Evolutionary conservation across 1,140 invertebrate genomes (phyloP).

Genomic region (Drosophila grimshawi): DNA sequence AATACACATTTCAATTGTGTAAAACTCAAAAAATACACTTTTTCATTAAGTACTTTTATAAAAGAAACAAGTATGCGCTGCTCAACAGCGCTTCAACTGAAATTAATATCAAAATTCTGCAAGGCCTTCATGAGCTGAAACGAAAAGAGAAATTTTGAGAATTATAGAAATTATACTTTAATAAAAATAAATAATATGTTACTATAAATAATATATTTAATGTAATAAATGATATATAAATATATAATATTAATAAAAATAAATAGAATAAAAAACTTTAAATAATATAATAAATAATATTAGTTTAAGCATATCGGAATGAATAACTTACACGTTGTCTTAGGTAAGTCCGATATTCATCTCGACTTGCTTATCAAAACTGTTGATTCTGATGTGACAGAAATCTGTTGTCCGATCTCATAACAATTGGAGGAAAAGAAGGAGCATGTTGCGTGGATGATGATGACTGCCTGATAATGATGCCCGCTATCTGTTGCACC

Average conservation of each 20-base stretch:
- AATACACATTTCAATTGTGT: slow-evolving; percentile 37
- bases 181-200: too few species aligned
- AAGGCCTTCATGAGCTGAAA: background rate
- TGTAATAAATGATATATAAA: too few species aligned
- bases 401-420: background rate
- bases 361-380: background rate
- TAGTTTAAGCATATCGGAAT: background rate
- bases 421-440: too few species aligned
- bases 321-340: background rate
- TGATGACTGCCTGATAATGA: background rate
- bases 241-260: background rate
- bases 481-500: background rate
- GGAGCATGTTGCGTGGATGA: background rate
- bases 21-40: slow-evolving; percentile 7
- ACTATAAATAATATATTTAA: background rate
- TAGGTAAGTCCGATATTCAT: background rate
- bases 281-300: too few species aligned
- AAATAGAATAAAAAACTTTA: too few species aligned
- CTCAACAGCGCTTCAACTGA: slow-evolving; percentile 17
- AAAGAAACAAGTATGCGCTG: background rate
- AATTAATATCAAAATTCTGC: background rate
- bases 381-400: background rate
- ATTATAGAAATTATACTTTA: background rate
- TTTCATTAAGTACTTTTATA: background rate
- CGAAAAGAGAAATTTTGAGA: background rate